These are phyloP conservation scores for Epinotia bilunana DNA, from an alignment of 2,888 invertebrate species.

Conservation along the genomic window DNA sequence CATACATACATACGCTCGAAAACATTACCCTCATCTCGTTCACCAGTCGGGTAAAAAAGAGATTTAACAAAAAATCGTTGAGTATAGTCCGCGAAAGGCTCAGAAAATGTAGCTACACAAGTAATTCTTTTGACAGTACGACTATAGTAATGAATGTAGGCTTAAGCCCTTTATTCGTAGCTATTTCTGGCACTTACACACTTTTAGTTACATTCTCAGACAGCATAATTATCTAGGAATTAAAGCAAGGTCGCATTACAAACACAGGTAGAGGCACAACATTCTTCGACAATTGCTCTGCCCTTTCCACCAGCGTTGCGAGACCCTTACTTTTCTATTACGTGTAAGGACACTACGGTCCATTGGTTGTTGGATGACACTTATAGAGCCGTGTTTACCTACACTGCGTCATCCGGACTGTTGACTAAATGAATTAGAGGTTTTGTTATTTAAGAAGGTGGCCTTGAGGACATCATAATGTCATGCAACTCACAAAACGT, in stretches of 20 bases:
- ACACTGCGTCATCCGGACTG: conserved; percentile 3
- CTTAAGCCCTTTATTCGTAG: not conserved
- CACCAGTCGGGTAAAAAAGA: not conserved
- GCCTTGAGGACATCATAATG: not conserved
- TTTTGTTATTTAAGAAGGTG: conserved; percentile 8
- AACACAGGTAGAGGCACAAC: not conserved
- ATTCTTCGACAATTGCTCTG: not conserved
- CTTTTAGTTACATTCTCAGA: not conserved
- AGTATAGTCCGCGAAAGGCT: not conserved
- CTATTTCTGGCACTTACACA: not conserved
- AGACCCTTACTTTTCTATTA: not conserved
- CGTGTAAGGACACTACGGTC: not conserved
- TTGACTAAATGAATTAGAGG: conserved; percentile 4
- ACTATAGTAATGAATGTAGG: not conserved
- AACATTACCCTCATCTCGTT: no score
- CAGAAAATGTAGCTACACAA: no score
- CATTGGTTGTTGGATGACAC: not conserved
- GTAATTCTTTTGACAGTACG: not conserved
- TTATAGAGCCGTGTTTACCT: not conserved
- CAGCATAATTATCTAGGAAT: not conserved
- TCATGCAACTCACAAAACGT: not conserved
- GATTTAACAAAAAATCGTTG: not conserved
- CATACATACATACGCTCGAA: no score
- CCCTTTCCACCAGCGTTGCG: not conserved
- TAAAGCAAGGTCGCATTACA: conserved; percentile 2